phyloP scores from a whole-genome alignment of 2,113 vertebrate genomes.

The Varanus salvator region DNA sequence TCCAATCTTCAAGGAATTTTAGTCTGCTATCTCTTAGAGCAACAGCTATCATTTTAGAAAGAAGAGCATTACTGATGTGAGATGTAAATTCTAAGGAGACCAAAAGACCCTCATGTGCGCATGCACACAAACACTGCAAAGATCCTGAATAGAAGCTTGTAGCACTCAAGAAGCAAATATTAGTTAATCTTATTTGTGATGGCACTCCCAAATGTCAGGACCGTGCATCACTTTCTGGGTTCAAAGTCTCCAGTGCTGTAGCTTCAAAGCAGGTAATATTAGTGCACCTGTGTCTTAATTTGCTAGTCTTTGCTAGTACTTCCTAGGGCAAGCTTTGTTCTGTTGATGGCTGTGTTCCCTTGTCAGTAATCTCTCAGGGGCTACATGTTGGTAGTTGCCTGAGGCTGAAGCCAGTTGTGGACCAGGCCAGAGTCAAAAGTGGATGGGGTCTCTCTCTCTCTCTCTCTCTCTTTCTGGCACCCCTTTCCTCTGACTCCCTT shows the following conservation, averaged over 20 bases:
- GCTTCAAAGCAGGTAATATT: neutral
- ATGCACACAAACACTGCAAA: neutral
- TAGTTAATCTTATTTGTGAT: neutral
- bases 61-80: neutral
- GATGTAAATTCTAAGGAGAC: neutral
- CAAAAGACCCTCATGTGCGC: neutral
- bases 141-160: neutral
- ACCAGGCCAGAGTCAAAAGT: too few species aligned
- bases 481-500: too few species aligned
- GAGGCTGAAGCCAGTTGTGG: too few species aligned
- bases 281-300: neutral
- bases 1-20: constrained; percentile 2
- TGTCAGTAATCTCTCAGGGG: too few species aligned
- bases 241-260: neutral
- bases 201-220: neutral
- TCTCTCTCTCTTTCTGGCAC: too few species aligned
- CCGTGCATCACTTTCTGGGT: constrained; percentile 9
- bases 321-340: too few species aligned
- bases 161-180: constrained; percentile 1
- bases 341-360: too few species aligned
- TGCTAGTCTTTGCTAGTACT: too few species aligned
- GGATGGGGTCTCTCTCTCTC: too few species aligned
- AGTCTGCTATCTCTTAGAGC: neutral
- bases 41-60: constrained; percentile 13
- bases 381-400: too few species aligned